Percentiles rank a stretch among this genome's conserved stretches.
These are phyloP conservation scores for Alligator mississippiensis DNA, from an alignment of 2,113 vertebrate genomes.

Conservation along the genomic window DNA sequence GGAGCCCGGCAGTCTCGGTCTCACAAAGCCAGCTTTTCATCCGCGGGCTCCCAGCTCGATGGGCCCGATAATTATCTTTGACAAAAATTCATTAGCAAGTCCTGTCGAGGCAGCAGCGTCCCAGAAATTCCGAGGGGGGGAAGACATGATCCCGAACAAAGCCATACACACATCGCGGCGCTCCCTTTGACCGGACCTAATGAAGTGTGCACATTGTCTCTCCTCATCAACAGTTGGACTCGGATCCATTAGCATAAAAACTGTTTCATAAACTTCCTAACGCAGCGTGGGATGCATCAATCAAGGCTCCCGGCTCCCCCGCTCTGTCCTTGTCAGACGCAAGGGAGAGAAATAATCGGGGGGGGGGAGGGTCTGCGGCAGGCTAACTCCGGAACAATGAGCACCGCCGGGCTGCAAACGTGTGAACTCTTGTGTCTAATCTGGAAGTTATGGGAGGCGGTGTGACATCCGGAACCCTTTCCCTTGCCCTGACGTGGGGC, in stretches of 20 bases:
- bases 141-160: slow-evolving; percentile 85
- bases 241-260: slow-evolving; percentile 80
- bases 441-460: neutral
- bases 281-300: slow-evolving; percentile 84
- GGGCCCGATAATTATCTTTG: slow-evolving; percentile 87
- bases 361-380: neutral
- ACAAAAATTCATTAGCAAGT: slow-evolving; percentile 90
- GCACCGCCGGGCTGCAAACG: slow-evolving; percentile 10
- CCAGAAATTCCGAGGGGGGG: slow-evolving; percentile 81
- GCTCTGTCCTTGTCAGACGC: neutral
- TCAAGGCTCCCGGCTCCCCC: slow-evolving; percentile 68
- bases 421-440: slow-evolving; percentile 22
- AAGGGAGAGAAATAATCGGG: neutral
- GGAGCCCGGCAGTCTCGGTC: slow-evolving; percentile 66
- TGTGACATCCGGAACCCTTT: neutral
- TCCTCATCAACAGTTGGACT: slow-evolving; percentile 80
- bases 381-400: slow-evolving; percentile 14
- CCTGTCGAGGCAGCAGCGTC: slow-evolving; percentile 83
- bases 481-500: neutral
- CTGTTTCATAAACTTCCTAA: slow-evolving; percentile 79
- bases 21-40: slow-evolving; percentile 91
- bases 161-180: slow-evolving; percentile 82
- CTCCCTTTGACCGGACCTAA: slow-evolving; percentile 88
- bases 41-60: slow-evolving; percentile 69
- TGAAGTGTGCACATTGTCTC: slow-evolving; percentile 87